These are phyloP conservation scores for Sepioteuthis lessoniana DNA, from an alignment of 2,888 invertebrate genomes.

Conservation along the genomic window DNA sequence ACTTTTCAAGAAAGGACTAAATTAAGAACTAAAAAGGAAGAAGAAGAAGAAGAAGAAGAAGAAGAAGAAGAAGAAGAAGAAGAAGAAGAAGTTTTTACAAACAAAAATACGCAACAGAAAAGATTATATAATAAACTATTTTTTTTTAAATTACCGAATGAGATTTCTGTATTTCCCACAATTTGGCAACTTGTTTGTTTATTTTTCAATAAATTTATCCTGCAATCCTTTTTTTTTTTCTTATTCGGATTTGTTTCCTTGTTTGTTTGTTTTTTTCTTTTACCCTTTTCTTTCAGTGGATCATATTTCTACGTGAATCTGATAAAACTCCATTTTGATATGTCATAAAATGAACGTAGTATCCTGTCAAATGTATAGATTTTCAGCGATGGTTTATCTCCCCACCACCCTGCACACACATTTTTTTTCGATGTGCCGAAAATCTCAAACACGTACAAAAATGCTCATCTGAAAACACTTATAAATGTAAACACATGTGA, in stretches of 20 bases:
- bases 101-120: not conserved
- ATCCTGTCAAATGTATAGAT: not conserved
- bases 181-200: not conserved
- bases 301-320: not conserved
- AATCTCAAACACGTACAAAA: not conserved
- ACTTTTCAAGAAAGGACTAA: not conserved
- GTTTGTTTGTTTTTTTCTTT: not conserved
- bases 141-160: not conserved
- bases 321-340: not conserved
- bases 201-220: not conserved
- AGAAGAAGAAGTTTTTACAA: not conserved
- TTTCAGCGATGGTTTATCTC: not conserved
- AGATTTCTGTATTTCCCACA: not conserved
- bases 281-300: not conserved
- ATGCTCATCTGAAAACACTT: not conserved
- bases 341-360: not conserved
- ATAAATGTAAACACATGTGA: not conserved
- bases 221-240: not conserved
- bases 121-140: not conserved
- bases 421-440: not conserved
- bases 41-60: not conserved
- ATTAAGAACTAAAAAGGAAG: not conserved
- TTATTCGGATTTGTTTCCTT: not conserved
- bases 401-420: no score
- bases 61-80: not conserved